Percentiles rank a stretch among this genome's conserved stretches.
Evolutionary conservation across 1,140 invertebrate genomes (phyloP).

Genomic region (Drosophila prosaltans): DNA sequence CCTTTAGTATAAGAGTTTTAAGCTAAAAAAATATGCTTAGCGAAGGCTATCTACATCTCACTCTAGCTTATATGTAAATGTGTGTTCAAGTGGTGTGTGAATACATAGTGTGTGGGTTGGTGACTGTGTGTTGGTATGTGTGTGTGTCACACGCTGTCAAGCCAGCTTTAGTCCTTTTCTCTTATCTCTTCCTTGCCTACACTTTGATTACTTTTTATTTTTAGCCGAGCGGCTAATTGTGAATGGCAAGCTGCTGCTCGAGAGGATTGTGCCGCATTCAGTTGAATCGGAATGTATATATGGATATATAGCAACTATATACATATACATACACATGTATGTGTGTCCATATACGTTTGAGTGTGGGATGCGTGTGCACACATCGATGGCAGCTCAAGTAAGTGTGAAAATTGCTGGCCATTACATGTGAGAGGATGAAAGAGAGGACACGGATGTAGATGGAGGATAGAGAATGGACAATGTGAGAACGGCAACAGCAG

Average conservation of each 20-base stretch:
- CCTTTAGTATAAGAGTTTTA: slow-evolving; percentile 24
- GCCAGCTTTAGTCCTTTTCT: slow-evolving; percentile 53
- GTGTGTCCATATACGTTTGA: slow-evolving; percentile 9
- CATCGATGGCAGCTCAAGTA: slow-evolving; percentile 69
- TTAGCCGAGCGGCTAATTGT: slow-evolving; percentile 76
- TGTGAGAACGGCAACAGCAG: neutral
- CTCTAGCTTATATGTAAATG: slow-evolving; percentile 22
- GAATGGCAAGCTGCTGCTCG: slow-evolving; percentile 55
- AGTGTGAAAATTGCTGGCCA: slow-evolving; percentile 65
- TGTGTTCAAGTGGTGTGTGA: slow-evolving; percentile 29
- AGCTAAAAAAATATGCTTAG: slow-evolving; percentile 62
- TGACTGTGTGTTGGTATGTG: slow-evolving; percentile 32
- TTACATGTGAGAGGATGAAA: slow-evolving; percentile 16
- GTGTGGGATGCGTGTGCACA: slow-evolving; percentile 25
- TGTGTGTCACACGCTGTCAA: slow-evolving; percentile 70
- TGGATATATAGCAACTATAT: neutral
- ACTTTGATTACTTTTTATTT: slow-evolving; percentile 54
- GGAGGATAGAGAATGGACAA: neutral
- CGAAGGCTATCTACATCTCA: slow-evolving; percentile 34
- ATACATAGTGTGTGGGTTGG: neutral
- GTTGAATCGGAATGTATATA: neutral
- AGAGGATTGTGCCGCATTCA: slow-evolving; percentile 32
- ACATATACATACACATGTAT: slow-evolving; percentile 25
- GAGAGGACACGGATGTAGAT: neutral
- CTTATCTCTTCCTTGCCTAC: slow-evolving; percentile 2